Base-by-base conservation (phyloP, 2,113 vertebrate genomes). In the Sclerurus mexicanus region DNA sequence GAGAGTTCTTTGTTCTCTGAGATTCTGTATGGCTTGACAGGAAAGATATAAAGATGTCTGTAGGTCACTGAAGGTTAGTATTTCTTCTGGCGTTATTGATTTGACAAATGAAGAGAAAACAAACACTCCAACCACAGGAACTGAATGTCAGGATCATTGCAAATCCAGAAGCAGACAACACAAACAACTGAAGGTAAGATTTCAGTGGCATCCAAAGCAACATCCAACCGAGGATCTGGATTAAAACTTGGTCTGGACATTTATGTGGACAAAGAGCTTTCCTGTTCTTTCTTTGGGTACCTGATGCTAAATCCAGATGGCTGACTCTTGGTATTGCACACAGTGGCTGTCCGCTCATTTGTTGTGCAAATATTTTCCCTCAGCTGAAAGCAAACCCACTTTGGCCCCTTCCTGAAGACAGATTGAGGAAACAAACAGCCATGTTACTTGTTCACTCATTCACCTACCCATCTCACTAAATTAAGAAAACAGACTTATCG, bases 221-320 rank as follows among this genome's bases (percentile, higher is more conserved):
- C 47, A 93, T 92, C 85, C 4, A 15, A 77, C 56, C 39, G 33
- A 71, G 73, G 60, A 87, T 76, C 81, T 91, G 88, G 83, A 90
- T 64, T 39, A 82, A 89, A 90, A 85, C 39, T 58, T 75, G 66
- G 83, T 74, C 93, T 50, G 50, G 73, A 94, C 91, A 79, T 93
- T 89, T 81, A 83, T 66, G 66, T 52, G 69, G 82, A 94, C 79
- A 86, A 90, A 85, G 87, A 90, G 60, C 49, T 89, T 91, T 93
- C 92, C 84, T 94, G 75, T 87, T 94, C 66, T 71, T 84, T 66
- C 52, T 90, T 90, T 1, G 33, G 81, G 79, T 58, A 95, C 37
- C 64, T 89, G 58, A 93, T 97, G 86, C 23, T 75, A 92, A 96
- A 95, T 80, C 83, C 89, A 94, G 88, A 92, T 90, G 84, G 64